phyloP scores from a whole-genome alignment of 1,140 invertebrate genomes.

The Colletes latitarsis region DNA sequence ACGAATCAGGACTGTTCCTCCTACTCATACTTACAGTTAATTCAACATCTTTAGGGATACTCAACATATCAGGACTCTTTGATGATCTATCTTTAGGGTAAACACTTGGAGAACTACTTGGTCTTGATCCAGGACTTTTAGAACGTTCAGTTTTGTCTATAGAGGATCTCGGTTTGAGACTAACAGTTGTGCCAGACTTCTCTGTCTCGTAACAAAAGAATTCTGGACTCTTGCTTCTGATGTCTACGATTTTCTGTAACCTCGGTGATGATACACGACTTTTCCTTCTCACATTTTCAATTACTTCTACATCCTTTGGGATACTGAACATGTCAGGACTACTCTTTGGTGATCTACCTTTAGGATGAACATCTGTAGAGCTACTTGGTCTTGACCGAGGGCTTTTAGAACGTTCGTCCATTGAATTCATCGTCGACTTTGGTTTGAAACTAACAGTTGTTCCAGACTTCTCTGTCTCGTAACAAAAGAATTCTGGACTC shows the following conservation, averaged over 20 bases:
- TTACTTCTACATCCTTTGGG: neutral
- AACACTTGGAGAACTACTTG: neutral
- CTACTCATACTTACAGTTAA: too few relatives aligned
- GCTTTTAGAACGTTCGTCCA: neutral
- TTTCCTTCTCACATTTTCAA: neutral
- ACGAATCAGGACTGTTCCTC: too few relatives aligned
- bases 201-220: conserved; percentile 30
- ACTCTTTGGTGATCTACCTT: neutral
- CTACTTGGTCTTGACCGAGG: neutral
- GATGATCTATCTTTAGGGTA: neutral
- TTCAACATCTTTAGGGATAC: too few relatives aligned
- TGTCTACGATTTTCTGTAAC: neutral
- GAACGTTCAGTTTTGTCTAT: neutral
- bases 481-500: conserved; percentile 9
- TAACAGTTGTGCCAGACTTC: conserved; percentile 18
- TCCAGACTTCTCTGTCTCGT: neutral
- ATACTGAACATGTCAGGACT: neutral
- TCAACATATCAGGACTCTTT: neutral
- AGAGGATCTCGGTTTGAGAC: neutral
- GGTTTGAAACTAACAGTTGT: neutral
- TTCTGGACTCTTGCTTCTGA: conserved; percentile 6
- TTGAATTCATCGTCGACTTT: too few relatives aligned
- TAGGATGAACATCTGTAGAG: neutral
- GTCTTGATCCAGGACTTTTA: neutral
- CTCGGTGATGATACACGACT: neutral